phyloP scores from a whole-genome alignment of 2,797 vertebrate species.

The Enteromius paludinosus region DNA sequence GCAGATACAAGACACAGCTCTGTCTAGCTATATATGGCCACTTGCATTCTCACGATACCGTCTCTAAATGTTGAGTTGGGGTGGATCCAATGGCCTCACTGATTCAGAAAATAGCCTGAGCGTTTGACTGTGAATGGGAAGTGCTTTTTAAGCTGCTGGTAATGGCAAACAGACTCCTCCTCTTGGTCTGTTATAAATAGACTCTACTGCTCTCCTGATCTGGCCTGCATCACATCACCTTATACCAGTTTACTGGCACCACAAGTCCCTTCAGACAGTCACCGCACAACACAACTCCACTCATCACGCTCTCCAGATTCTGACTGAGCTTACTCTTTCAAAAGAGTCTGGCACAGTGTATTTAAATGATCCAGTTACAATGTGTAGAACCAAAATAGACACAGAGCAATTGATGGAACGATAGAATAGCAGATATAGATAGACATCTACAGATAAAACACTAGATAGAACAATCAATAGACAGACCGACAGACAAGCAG shows the following conservation, averaged over 20 bases:
- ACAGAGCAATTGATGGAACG: background rate
- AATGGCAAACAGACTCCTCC: conserved; percentile 20
- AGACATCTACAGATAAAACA: background rate
- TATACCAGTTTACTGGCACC: background rate
- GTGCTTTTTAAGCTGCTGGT: conserved; percentile 21
- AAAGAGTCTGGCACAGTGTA: background rate
- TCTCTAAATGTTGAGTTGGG: conserved; percentile 11
- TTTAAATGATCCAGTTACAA: background rate
- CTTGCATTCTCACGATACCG: background rate
- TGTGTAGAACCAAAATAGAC: background rate
- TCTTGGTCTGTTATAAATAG: conserved; percentile 55
- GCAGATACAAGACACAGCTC: background rate
- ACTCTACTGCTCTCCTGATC: conserved; percentile 38
- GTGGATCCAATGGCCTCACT: background rate
- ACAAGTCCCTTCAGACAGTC: background rate
- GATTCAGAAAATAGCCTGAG: conserved; percentile 33
- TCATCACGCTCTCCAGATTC: background rate
- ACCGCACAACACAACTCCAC: background rate
- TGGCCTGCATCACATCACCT: conserved; percentile 28
- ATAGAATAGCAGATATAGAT: background rate
- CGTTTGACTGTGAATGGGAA: conserved; percentile 12
- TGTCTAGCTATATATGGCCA: conserved; percentile 1
- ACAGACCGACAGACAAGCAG: too few relatives aligned
- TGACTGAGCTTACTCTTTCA: background rate
- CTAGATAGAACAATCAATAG: background rate